Conservation (phyloP, 2,797 vertebrate species). For the Dicrostonyx torquatus region DNA sequence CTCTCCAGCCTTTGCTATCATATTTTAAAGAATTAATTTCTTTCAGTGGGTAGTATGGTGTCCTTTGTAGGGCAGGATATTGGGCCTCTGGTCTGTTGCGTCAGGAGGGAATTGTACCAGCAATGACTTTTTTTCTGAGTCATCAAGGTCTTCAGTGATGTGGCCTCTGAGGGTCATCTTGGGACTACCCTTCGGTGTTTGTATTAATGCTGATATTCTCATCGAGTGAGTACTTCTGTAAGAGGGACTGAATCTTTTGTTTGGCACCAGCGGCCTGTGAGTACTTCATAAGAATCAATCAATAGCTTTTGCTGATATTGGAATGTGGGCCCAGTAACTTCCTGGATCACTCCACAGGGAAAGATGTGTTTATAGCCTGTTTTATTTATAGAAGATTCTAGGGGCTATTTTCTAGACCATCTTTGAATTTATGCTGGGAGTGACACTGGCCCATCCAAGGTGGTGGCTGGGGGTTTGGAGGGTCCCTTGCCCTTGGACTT, state of each 20-base stretch:
- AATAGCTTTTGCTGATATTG: conserved; percentile 53
- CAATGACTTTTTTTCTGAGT: not conserved
- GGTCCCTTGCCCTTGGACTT: not conserved
- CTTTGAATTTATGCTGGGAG: not conserved
- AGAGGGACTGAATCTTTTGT: conserved; percentile 39
- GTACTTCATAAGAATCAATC: conserved; percentile 63
- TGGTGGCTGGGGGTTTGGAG: not conserved
- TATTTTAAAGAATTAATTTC: not conserved
- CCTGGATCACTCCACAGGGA: conserved; percentile 11
- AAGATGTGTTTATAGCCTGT: not conserved
- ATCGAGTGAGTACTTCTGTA: conserved; percentile 49
- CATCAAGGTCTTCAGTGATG: not conserved
- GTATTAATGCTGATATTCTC: not conserved
- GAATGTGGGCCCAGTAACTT: not conserved
- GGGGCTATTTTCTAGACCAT: not conserved
- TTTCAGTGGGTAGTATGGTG: not conserved
- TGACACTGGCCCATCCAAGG: not conserved
- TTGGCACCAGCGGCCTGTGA: not conserved
- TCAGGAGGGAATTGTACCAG: not conserved
- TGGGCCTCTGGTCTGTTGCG: not conserved
- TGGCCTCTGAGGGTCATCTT: not conserved
- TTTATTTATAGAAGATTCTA: not conserved
- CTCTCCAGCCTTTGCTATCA: not conserved
- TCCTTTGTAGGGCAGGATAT: conserved; percentile 7
- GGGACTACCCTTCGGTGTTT: not conserved